Conservation (phyloP, 2,888 invertebrate species). For the Ochropleura plecta region DNA sequence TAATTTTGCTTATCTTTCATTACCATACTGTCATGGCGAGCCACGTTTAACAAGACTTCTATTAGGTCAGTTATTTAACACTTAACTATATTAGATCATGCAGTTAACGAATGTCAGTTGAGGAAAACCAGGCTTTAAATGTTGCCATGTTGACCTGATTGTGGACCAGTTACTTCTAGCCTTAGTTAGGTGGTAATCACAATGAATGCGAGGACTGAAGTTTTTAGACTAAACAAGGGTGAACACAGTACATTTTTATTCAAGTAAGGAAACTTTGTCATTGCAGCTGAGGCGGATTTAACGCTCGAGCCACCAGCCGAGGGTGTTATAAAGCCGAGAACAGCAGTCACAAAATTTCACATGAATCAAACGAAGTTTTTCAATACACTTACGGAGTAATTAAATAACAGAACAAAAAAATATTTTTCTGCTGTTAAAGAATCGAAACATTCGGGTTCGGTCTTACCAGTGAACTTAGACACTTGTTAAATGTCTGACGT, state of each 20-base stretch:
- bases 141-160: conserved; percentile 46
- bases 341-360: too few relatives aligned
- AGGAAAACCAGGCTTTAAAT: conserved; percentile 48
- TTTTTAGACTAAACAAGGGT: background rate
- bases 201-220: background rate
- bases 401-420: too few relatives aligned
- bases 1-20: conserved; percentile 13
- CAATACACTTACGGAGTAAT: too few relatives aligned
- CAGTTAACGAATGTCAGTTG: conserved; percentile 31
- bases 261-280: too few relatives aligned
- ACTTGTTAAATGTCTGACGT: background rate
- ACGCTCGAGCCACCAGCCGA: too few relatives aligned
- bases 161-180: conserved; percentile 21
- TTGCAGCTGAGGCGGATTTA: too few relatives aligned
- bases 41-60: conserved; percentile 27
- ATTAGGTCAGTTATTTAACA: conserved; percentile 45
- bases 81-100: conserved; percentile 22
- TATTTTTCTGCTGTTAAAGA: background rate
- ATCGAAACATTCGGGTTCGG: background rate
- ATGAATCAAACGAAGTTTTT: too few relatives aligned
- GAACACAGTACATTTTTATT: too few relatives aligned
- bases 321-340: too few relatives aligned
- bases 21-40: conserved; percentile 36
- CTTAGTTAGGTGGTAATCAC: conserved; percentile 12
- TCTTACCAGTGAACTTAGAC: too few relatives aligned